Evolutionary conservation across 2,888 invertebrate genomes (phyloP).

Genomic region (Pollenia griseotomentosa): DNA sequence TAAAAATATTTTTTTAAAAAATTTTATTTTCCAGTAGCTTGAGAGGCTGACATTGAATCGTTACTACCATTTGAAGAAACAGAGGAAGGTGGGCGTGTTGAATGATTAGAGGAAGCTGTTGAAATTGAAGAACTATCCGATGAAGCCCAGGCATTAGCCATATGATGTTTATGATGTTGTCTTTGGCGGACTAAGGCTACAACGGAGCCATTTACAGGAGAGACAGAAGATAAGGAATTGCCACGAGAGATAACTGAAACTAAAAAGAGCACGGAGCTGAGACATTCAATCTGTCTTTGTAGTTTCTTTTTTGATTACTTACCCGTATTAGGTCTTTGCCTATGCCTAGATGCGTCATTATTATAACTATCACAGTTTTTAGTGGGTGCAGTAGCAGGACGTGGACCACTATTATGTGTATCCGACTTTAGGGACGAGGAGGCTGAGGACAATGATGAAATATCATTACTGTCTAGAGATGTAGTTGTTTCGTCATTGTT

Average conservation of each 20-base stretch:
- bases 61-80: constrained; percentile 76
- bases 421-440: constrained; percentile 37
- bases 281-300: neutral
- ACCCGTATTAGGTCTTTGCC: constrained; percentile 66
- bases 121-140: constrained; percentile 77
- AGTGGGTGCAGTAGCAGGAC: constrained; percentile 62
- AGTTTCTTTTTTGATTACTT: neutral
- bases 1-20: neutral
- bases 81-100: constrained; percentile 77
- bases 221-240: constrained; percentile 74
- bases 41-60: constrained; percentile 66
- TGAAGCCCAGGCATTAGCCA: constrained; percentile 77
- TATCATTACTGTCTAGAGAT: constrained; percentile 66
- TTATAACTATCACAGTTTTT: constrained; percentile 10
- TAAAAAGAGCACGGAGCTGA: neutral
- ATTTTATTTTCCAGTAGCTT: constrained; percentile 21
- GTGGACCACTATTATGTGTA: neutral
- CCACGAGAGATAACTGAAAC: constrained; percentile 35
- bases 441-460: constrained; percentile 74
- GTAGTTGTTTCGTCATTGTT: neutral
- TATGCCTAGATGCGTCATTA: neutral
- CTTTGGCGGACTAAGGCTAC: constrained; percentile 77
- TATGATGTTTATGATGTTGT: constrained; percentile 71
- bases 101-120: constrained; percentile 76
- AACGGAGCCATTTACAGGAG: constrained; percentile 80